Conservation (phyloP, 2,888 invertebrate genomes). For the Sphaerophoria rueppellii region DNA sequence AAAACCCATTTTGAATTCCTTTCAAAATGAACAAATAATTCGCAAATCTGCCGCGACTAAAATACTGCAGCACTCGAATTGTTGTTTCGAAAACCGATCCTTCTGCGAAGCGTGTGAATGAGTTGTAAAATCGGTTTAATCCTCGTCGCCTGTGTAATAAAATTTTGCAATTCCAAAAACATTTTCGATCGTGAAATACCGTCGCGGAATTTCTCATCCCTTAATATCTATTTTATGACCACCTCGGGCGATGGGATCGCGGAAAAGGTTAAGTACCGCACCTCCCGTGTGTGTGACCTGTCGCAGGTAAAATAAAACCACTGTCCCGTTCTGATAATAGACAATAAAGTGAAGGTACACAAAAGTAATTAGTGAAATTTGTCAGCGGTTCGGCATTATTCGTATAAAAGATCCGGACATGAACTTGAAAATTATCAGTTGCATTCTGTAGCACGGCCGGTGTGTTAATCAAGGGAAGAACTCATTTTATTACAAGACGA, state of each 20-base stretch:
- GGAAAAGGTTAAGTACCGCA: neutral
- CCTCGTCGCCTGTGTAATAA: slow-evolving; percentile 17
- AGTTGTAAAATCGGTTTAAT: slow-evolving; percentile 51
- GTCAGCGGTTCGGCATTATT: neutral
- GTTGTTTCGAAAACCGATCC: slow-evolving; percentile 16
- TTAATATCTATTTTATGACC: slow-evolving; percentile 56
- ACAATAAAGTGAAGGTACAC: neutral
- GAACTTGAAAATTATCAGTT: slow-evolving; percentile 38
- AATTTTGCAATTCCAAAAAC: slow-evolving; percentile 34
- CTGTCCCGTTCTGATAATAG: neutral
- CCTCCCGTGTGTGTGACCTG: slow-evolving; percentile 12
- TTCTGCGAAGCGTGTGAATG: slow-evolving; percentile 34
- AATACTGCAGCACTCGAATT: neutral
- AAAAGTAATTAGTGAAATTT: slow-evolving; percentile 56
- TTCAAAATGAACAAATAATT: slow-evolving; percentile 17
- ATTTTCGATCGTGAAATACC: slow-evolving; percentile 15
- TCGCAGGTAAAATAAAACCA: slow-evolving; percentile 22
- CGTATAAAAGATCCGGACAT: slow-evolving; percentile 46
- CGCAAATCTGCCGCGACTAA: slow-evolving; percentile 19
- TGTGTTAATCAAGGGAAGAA: neutral
- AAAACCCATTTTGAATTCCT: neutral
- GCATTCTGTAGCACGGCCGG: slow-evolving; percentile 11
- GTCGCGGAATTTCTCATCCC: slow-evolving; percentile 33
- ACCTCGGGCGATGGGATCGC: slow-evolving; percentile 45
- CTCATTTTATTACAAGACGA: slow-evolving; percentile 78